phyloP scores from a whole-genome alignment of 2,888 invertebrate genomes.

The Andrena flavipes region DNA sequence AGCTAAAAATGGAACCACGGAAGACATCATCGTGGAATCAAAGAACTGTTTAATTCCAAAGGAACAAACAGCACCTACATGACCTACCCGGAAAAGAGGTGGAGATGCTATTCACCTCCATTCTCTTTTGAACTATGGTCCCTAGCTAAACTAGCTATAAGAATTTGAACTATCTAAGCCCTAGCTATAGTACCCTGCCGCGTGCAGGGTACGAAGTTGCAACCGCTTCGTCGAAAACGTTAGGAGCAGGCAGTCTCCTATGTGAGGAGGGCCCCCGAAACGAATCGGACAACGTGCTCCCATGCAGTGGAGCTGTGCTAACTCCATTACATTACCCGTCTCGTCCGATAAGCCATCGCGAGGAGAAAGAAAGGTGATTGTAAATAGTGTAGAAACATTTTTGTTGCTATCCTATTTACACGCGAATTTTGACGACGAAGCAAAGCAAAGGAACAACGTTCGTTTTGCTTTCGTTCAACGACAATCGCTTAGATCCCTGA shows the following conservation, averaged over 20 bases:
- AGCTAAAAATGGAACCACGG: neutral
- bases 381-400: constrained; percentile 12
- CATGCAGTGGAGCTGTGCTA: neutral
- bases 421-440: constrained; percentile 35
- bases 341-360: constrained; percentile 16
- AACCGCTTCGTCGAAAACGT: neutral
- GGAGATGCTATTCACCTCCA: constrained; percentile 28
- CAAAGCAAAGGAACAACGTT: constrained; percentile 20
- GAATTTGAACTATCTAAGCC: too few species aligned
- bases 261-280: neutral
- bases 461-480: constrained; percentile 16
- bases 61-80: neutral
- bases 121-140: neutral
- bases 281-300: neutral
- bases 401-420: constrained; percentile 19
- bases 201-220: neutral
- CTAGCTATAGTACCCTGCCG: neutral
- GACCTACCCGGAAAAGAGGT: constrained; percentile 36
- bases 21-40: neutral
- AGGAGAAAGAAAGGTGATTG: neutral
- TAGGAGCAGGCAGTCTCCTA: neutral
- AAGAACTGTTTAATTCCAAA: neutral
- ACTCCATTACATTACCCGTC: neutral
- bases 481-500: constrained; percentile 45
- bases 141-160: too few species aligned